Conservation (phyloP, 1,140 invertebrate genomes). For the Meteorus sp. region DNA sequence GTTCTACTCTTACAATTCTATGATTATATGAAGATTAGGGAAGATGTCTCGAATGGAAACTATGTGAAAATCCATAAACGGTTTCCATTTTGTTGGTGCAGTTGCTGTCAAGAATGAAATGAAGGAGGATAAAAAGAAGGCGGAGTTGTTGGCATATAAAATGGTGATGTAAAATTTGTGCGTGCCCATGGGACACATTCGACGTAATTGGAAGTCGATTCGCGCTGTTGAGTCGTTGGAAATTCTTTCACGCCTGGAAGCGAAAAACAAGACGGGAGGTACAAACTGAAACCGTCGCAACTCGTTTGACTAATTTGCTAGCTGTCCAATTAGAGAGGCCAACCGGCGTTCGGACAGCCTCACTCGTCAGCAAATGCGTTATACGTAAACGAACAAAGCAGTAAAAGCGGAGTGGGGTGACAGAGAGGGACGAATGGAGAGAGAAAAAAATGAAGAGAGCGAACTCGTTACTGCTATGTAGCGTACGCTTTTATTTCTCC, state of each 20-base stretch:
- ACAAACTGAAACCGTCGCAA: slow-evolving; percentile 14
- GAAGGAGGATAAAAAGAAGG: no score
- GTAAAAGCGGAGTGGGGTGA: no score
- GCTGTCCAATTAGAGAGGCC: slow-evolving; percentile 30
- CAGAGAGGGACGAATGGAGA: no score
- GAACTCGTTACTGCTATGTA: neutral
- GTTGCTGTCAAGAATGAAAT: no score
- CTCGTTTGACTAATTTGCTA: slow-evolving; percentile 31
- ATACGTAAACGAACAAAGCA: no score
- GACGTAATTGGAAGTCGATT: slow-evolving; percentile 4
- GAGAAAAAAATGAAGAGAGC: neutral
- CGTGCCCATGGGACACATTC: neutral
- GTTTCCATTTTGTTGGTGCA: no score
- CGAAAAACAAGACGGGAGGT: neutral
- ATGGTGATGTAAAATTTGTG: no score
- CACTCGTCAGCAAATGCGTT: neutral
- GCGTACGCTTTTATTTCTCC: neutral
- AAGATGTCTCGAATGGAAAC: no score
- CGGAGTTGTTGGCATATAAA: no score
- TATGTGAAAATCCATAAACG: no score
- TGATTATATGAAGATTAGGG: no score
- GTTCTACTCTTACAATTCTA: no score
- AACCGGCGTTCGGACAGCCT: neutral
- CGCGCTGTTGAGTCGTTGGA: neutral
- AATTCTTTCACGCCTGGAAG: slow-evolving; percentile 11